A percentile compares a stretch with the other conserved stretches of the same genome.
phyloP scores from a whole-genome alignment of 2,888 invertebrate genomes.

The Coenonympha glycerion region DNA sequence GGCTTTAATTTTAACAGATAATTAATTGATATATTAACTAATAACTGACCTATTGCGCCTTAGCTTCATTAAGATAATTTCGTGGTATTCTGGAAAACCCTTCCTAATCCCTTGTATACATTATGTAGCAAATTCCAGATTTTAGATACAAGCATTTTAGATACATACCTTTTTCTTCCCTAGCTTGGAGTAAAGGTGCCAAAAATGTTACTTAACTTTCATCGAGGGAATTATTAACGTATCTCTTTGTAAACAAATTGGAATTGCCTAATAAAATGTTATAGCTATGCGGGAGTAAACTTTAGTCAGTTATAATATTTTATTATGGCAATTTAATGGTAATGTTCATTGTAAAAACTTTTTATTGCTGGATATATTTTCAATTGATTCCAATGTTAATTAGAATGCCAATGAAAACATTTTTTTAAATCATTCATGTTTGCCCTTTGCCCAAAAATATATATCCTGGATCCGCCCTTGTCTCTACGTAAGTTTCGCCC shows the following conservation, averaged over 20 bases:
- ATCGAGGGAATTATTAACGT: slow-evolving; percentile 4
- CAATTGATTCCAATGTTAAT: not conserved
- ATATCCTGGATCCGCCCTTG: too few relatives aligned
- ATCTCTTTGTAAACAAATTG: slow-evolving; percentile 10
- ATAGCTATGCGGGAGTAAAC: slow-evolving; percentile 8
- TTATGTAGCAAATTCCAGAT: too few relatives aligned
- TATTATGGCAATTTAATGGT: slow-evolving; percentile 7
- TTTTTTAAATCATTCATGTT: not conserved
- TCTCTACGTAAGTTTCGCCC: too few relatives aligned
- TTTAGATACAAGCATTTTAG: not conserved
- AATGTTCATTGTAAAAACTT: slow-evolving; percentile 5
- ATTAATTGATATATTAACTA: too few relatives aligned
- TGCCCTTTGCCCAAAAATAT: too few relatives aligned
- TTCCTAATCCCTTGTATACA: too few relatives aligned
- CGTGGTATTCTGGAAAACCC: too few relatives aligned
- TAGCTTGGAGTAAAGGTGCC: not conserved
- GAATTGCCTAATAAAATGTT: slow-evolving; percentile 11
- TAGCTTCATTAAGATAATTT: too few relatives aligned
- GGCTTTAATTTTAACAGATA: too few relatives aligned
- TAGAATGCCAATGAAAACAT: not conserved
- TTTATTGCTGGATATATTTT: not conserved
- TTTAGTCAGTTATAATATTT: slow-evolving; percentile 7
- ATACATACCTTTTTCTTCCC: not conserved
- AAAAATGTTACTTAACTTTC: not conserved
- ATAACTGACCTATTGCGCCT: too few relatives aligned